Conservation (phyloP, 53 echinoderm and acorn worm species). For the Actinopyga echinites region DNA sequence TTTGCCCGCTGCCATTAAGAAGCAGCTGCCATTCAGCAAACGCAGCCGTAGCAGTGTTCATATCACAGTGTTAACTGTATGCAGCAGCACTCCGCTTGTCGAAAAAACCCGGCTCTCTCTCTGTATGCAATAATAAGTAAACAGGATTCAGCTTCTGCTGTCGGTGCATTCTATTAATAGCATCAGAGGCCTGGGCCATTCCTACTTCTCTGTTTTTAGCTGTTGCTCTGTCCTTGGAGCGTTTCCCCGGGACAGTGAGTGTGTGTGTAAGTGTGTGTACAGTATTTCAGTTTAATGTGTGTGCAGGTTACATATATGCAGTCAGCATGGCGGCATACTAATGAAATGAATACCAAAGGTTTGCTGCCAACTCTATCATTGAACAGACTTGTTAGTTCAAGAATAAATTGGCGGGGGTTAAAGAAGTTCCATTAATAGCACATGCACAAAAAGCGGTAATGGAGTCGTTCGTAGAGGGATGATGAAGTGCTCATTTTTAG, state of each 20-base stretch:
- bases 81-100: no score
- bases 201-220: constrained; percentile 37
- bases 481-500: neutral
- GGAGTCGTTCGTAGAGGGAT: neutral
- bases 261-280: no score
- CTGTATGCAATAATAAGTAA: constrained; percentile 32
- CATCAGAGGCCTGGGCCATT: constrained; percentile 22
- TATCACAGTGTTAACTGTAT: no score
- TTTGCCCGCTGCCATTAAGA: no score
- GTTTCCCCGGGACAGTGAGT: constrained; percentile 33
- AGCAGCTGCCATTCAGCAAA: no score
- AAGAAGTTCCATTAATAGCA: constrained; percentile 22
- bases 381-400: constrained; percentile 6
- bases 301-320: constrained; percentile 32
- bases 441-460: constrained; percentile 9
- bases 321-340: constrained; percentile 42
- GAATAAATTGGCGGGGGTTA: constrained; percentile 9
- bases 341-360: constrained; percentile 24
- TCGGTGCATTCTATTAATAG: constrained; percentile 7
- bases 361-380: neutral
- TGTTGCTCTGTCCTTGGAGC: neutral
- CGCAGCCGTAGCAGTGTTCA: no score
- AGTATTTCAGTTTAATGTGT: constrained; percentile 4
- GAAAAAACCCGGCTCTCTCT: neutral
- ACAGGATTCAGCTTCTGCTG: constrained; percentile 9